These are phyloP conservation scores for Xestia ashworthii DNA, from an alignment of 2,888 invertebrate species.

Conservation along the genomic window DNA sequence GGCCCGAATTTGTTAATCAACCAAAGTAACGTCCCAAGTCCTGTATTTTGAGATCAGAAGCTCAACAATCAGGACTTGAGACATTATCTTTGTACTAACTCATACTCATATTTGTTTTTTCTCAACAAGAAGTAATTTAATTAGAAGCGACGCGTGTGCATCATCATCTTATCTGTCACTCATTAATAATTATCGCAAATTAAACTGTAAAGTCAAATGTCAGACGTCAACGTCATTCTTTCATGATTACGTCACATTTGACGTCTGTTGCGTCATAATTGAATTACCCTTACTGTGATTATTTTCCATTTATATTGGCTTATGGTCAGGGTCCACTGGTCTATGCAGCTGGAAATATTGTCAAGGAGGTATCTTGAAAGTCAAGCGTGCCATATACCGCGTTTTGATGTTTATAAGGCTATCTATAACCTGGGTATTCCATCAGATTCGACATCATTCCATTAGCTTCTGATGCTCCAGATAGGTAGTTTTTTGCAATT, in stretches of 20 bases:
- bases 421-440: background rate
- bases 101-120: background rate
- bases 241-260: constrained; percentile 36
- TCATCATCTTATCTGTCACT: constrained; percentile 1
- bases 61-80: background rate
- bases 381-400: background rate
- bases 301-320: background rate
- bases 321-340: constrained; percentile 1
- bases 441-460: background rate
- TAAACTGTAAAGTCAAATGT: constrained; percentile 45
- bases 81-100: background rate
- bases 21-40: background rate
- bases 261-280: constrained; percentile 28
- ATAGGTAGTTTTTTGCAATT: no score
- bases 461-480: no score
- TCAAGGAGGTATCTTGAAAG: background rate
- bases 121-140: background rate
- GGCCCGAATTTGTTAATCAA: background rate
- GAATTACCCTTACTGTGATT: constrained; percentile 9
- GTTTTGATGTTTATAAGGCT: background rate
- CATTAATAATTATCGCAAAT: constrained; percentile 13
- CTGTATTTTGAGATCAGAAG: no score
- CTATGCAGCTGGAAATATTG: background rate
- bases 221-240: constrained; percentile 41
- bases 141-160: background rate